Percentiles rank a stretch among this genome's conserved stretches.
Conservation (phyloP, 2,797 vertebrate species). For the Neoniphon sammara region DNA sequence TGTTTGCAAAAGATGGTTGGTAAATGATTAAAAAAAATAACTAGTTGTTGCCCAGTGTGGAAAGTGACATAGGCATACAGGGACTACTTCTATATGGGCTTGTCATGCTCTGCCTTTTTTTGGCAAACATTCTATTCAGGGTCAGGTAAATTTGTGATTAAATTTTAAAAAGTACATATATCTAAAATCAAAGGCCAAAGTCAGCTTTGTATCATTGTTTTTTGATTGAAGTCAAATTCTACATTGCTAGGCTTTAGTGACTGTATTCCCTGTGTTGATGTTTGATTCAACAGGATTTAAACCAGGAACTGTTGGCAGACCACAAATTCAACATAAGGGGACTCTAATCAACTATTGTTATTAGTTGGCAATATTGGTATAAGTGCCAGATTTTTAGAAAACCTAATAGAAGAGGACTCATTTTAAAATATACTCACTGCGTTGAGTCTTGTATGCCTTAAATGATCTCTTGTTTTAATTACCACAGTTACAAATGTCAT, state of each 20-base stretch:
- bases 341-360: slow-evolving; percentile 19
- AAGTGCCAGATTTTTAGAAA: not conserved
- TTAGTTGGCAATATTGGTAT: not conserved
- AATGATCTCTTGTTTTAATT: slow-evolving; percentile 37
- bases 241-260: slow-evolving; percentile 25
- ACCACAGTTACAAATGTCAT: slow-evolving; percentile 3
- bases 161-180: not conserved
- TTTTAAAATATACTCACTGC: not conserved
- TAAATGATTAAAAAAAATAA: slow-evolving; percentile 7
- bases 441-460: slow-evolving; percentile 62
- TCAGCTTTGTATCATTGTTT: slow-evolving; percentile 8
- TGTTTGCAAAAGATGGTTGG: slow-evolving; percentile 15
- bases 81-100: not conserved
- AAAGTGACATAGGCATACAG: slow-evolving; percentile 6
- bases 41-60: slow-evolving; percentile 1
- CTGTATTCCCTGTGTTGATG: slow-evolving; percentile 27
- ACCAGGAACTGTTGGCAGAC: slow-evolving; percentile 12
- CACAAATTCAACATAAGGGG: not conserved
- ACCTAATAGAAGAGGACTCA: no score
- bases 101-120: not conserved
- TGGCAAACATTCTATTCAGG: slow-evolving; percentile 1
- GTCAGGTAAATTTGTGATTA: slow-evolving; percentile 3
- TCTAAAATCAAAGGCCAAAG: not conserved
- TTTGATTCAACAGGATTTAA: slow-evolving; percentile 27
- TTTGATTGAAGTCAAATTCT: slow-evolving; percentile 24